These are phyloP conservation scores for Drosophila tsacasi DNA, from an alignment of 1,140 invertebrate genomes.

Conservation along the genomic window DNA sequence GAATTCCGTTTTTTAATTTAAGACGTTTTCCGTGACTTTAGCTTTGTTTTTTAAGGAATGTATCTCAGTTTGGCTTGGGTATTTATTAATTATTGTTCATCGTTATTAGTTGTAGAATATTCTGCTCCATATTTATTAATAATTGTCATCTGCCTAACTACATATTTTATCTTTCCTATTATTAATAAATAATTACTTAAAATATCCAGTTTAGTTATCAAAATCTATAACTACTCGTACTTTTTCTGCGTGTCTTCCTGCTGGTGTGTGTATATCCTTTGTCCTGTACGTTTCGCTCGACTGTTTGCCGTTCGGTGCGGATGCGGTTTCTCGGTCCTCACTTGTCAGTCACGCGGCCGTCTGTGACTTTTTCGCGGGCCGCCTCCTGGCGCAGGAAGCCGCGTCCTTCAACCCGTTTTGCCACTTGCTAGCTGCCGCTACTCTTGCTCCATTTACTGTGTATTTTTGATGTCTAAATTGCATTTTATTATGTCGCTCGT, in stretches of 20 bases:
- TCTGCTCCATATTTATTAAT: neutral
- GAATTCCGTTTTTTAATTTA: neutral
- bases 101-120: no score
- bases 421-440: constrained; percentile 48
- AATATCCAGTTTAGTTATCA: neutral
- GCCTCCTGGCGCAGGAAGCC: neutral
- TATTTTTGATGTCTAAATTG: constrained; percentile 84
- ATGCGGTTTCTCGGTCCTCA: constrained; percentile 55
- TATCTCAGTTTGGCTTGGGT: no score
- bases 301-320: constrained; percentile 40
- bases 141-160: rapidly evolving
- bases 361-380: constrained; percentile 49
- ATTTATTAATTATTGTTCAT: no score
- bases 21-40: no score
- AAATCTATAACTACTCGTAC: constrained; percentile 24
- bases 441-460: constrained; percentile 75
- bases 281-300: constrained; percentile 34
- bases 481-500: constrained; percentile 80
- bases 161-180: no score
- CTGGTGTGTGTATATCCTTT: constrained; percentile 12
- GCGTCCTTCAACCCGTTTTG: constrained; percentile 11
- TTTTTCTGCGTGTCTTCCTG: constrained; percentile 39
- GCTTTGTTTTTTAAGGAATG: no score
- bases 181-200: no score
- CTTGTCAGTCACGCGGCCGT: constrained; percentile 70